Percentiles rank a stretch among this genome's conserved stretches.
These are phyloP conservation scores for Rhagologus leucostigma DNA, from an alignment of 2,113 vertebrate species.

Conservation along the genomic window DNA sequence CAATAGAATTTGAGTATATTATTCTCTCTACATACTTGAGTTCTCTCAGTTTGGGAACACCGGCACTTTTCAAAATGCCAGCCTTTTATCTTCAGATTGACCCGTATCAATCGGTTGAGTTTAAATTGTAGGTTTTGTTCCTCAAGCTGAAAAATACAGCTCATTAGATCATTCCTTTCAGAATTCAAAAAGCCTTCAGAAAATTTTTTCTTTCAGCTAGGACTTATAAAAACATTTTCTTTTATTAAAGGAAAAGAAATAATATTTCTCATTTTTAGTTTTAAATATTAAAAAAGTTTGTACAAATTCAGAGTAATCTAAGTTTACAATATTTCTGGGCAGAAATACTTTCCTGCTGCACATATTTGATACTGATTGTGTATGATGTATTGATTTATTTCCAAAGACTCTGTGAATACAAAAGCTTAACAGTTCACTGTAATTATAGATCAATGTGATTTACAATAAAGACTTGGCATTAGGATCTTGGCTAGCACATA, in stretches of 20 bases:
- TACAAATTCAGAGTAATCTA: background rate
- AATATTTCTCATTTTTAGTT: background rate
- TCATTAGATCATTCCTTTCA: background rate
- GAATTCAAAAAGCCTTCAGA: background rate
- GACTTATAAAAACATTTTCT: background rate
- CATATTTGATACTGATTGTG: background rate
- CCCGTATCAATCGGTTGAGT: background rate
- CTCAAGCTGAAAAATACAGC: background rate
- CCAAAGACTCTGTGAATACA: background rate
- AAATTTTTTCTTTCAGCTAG: background rate
- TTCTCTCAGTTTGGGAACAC: background rate
- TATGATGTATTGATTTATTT: constrained; percentile 1
- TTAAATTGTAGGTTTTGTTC: background rate
- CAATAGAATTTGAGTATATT: background rate
- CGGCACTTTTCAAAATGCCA: background rate
- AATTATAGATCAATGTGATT: constrained; percentile 9
- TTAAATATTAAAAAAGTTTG: background rate
- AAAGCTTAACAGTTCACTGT: background rate
- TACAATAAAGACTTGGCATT: constrained; percentile 1
- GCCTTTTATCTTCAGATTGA: background rate
- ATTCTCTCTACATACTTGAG: background rate
- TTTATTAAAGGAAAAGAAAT: background rate
- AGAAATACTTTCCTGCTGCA: background rate
- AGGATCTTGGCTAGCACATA: background rate
- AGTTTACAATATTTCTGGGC: background rate